Conservation (phyloP, 1,140 invertebrate genomes). For the Coenobita brevimanus region DNA sequence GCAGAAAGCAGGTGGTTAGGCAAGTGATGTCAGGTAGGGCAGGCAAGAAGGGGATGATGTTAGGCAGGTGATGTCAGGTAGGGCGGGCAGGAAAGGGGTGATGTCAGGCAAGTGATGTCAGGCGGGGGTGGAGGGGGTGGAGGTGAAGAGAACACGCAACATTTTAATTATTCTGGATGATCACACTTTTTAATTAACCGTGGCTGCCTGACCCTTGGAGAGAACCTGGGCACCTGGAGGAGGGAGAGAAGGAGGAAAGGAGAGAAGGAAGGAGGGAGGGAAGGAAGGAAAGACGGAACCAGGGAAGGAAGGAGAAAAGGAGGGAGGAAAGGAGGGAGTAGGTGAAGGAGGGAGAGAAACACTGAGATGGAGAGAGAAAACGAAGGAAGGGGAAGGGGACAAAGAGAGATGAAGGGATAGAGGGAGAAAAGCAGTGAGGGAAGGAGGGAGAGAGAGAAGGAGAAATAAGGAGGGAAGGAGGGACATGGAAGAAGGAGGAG, state of each 20-base stretch:
- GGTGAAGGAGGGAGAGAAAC: too few species aligned
- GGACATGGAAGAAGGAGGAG: not conserved
- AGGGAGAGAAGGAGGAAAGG: not conserved
- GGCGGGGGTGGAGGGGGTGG: not conserved
- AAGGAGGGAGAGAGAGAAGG: not conserved
- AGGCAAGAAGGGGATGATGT: too few species aligned
- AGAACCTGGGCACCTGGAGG: not conserved
- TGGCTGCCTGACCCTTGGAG: not conserved
- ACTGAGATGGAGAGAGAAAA: not conserved
- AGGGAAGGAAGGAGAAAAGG: conserved; percentile 16
- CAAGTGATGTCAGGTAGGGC: too few species aligned
- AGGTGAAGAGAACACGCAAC: conserved; percentile 43
- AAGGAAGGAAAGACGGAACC: not conserved
- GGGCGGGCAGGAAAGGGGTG: not conserved
- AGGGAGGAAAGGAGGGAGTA: conserved; percentile 1
- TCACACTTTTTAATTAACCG: conserved; percentile 60
- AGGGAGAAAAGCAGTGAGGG: not conserved
- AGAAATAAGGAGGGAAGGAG: not conserved
- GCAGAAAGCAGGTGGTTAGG: conserved; percentile 3
- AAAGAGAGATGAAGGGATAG: conserved; percentile 11
- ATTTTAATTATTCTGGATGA: conserved; percentile 59
- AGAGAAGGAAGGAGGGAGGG: conserved; percentile 5
- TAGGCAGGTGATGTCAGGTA: too few species aligned
- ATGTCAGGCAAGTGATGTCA: not conserved
- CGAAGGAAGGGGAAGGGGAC: not conserved